A percentile compares a stretch with the other conserved stretches of the same genome.
These are phyloP conservation scores for Diaprepes abbreviatus DNA, from an alignment of 2,888 invertebrate genomes.

Conservation along the genomic window DNA sequence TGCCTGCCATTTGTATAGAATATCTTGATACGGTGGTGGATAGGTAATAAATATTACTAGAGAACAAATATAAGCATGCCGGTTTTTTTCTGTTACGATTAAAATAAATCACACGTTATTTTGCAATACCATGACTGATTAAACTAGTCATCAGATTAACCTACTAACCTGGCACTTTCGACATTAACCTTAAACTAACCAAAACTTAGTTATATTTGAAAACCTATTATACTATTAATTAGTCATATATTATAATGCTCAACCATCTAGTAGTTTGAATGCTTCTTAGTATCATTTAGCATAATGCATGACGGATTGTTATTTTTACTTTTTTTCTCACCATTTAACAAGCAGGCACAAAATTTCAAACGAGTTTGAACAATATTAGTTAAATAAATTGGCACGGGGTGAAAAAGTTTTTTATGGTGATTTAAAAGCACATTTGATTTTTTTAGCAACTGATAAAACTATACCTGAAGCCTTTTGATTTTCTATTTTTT, in stretches of 20 bases:
- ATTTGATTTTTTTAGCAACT: constrained; percentile 3
- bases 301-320: constrained; percentile 31
- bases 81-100: neutral
- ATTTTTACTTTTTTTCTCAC: neutral
- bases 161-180: neutral
- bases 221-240: too few relatives aligned
- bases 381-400: neutral
- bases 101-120: too few relatives aligned
- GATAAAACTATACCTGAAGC: neutral
- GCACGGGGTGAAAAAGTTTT: neutral
- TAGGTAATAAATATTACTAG: constrained; percentile 32
- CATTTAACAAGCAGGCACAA: constrained; percentile 4
- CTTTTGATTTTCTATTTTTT: neutral
- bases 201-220: neutral
- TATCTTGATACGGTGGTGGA: neutral
- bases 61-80: constrained; percentile 20
- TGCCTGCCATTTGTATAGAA: too few relatives aligned
- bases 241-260: too few relatives aligned
- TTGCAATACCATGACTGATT: constrained; percentile 9
- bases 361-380: neutral
- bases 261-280: neutral
- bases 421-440: neutral
- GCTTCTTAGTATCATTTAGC: constrained; percentile 47
- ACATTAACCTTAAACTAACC: constrained; percentile 6
- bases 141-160: constrained; percentile 9